phyloP scores from a whole-genome alignment of 2,113 vertebrate genomes.

The Cariama cristata region DNA sequence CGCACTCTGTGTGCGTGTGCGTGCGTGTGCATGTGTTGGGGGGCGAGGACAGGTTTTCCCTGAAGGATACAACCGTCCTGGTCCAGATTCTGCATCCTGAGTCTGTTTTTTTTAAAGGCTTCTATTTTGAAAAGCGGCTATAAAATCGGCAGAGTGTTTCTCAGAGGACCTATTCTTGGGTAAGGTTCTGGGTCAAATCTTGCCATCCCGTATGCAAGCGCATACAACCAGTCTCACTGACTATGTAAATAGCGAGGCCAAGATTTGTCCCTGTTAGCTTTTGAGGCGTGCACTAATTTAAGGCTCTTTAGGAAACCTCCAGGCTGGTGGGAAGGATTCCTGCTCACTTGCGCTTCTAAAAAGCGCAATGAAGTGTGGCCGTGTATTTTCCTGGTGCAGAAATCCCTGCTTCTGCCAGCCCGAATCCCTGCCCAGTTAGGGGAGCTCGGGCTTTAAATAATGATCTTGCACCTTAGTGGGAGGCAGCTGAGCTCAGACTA shows the following conservation, averaged over 20 bases:
- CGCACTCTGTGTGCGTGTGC: neutral
- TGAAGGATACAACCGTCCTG: neutral
- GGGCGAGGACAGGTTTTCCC: neutral
- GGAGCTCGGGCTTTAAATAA: neutral
- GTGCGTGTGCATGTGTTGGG: neutral
- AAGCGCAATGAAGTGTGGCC: fast-evolving
- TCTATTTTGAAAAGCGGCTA: neutral
- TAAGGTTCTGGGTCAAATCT: neutral
- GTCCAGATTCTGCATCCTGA: neutral
- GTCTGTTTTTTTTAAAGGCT: neutral
- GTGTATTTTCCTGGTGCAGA: neutral
- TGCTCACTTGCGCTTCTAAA: neutral
- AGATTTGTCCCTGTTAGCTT: neutral
- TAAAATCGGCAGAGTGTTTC: neutral
- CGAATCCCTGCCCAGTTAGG: fast-evolving
- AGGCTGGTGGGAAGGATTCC: neutral
- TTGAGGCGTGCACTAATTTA: neutral
- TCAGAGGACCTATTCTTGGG: neutral
- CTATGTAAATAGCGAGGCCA: neutral
- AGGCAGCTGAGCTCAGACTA: neutral
- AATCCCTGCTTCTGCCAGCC: neutral
- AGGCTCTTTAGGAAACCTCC: neutral
- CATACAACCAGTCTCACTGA: neutral
- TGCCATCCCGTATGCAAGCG: neutral
- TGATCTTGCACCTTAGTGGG: neutral